Evolutionary conservation across 2,888 invertebrate genomes (phyloP).

Genomic region (Augochlorella aurata): DNA sequence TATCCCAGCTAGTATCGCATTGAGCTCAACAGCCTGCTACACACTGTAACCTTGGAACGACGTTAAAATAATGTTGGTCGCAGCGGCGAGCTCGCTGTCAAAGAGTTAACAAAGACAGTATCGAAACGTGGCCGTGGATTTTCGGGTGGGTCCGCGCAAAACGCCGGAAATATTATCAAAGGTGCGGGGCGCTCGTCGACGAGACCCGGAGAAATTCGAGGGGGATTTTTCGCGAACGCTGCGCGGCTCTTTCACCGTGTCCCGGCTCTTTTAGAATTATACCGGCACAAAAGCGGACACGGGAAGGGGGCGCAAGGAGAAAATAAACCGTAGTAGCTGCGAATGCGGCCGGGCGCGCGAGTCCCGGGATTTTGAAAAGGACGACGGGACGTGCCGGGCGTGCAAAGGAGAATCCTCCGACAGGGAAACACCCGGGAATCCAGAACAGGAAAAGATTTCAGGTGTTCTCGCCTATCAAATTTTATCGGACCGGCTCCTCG

Average conservation of each 20-base stretch:
- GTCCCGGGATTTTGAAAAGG: constrained; percentile 55
- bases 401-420: constrained; percentile 33
- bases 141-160: too few species aligned
- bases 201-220: constrained; percentile 25
- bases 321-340: constrained; percentile 47
- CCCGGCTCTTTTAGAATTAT: constrained; percentile 52
- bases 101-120: too few species aligned
- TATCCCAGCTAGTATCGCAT: too few species aligned
- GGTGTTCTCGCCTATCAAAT: constrained; percentile 35
- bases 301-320: constrained; percentile 10
- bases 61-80: too few species aligned
- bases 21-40: too few species aligned
- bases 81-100: too few species aligned
- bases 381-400: constrained; percentile 39
- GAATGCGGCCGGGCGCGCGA: constrained; percentile 27
- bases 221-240: constrained; percentile 45
- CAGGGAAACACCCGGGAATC: constrained; percentile 34
- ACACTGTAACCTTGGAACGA: too few species aligned
- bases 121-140: too few species aligned
- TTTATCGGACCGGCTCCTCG: neutral
- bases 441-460: constrained; percentile 29
- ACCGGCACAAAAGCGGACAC: constrained; percentile 42
- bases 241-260: constrained; percentile 43
- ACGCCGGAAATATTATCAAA: neutral
- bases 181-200: neutral